phyloP scores from a whole-genome alignment of 2,113 vertebrate genomes.

The Girardinichthys multiradiatus region DNA sequence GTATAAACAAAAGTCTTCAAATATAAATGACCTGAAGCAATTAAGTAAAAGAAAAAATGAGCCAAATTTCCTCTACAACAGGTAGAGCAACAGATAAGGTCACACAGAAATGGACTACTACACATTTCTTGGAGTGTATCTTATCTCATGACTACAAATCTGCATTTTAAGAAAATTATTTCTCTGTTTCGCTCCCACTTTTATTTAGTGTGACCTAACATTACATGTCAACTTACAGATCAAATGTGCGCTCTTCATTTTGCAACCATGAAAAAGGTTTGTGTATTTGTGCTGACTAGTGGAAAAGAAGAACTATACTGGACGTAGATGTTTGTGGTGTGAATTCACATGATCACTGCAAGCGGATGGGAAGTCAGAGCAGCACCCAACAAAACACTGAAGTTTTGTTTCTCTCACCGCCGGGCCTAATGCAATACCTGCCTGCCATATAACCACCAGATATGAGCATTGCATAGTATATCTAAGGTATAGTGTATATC shows the following conservation, averaged over 20 bases:
- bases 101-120: background rate
- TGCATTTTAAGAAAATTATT: background rate
- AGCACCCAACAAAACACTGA: background rate
- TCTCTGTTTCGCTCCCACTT: background rate
- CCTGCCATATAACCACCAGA: constrained; percentile 8
- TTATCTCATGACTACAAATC: background rate
- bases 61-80: background rate
- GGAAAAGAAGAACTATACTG: background rate
- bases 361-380: background rate
- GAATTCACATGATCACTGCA: background rate
- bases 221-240: background rate
- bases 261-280: background rate
- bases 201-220: background rate
- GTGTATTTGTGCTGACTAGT: background rate
- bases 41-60: background rate
- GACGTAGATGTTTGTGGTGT: background rate
- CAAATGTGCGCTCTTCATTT: background rate
- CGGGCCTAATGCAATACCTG: constrained; percentile 1
- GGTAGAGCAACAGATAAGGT: background rate
- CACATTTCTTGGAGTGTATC: background rate
- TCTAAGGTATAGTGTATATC: background rate
- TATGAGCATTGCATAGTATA: background rate
- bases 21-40: background rate
- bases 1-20: background rate
- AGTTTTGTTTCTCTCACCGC: constrained; percentile 7